These are phyloP conservation scores for Gambusia affinis DNA, from an alignment of 2,113 vertebrate species.

Conservation along the genomic window DNA sequence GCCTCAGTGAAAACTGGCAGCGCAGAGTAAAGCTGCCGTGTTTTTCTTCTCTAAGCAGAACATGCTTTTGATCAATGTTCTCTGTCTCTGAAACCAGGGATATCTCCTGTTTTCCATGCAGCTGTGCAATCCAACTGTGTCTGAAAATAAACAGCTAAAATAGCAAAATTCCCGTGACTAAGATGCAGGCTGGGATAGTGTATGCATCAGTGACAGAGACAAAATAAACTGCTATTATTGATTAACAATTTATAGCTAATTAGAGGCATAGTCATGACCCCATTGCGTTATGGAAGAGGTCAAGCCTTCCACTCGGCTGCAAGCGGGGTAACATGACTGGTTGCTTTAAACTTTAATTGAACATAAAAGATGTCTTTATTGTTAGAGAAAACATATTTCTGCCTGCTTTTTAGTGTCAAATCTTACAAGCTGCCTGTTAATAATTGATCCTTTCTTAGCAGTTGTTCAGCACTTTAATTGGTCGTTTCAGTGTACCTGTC, in stretches of 20 bases:
- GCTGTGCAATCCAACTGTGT: conserved; percentile 42
- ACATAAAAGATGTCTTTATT: conserved; percentile 24
- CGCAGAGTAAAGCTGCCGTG: conserved; percentile 53
- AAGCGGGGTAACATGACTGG: conserved; percentile 24
- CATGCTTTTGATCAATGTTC: conserved; percentile 70
- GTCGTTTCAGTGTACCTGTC: conserved; percentile 55
- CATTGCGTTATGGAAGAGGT: conserved; percentile 10
- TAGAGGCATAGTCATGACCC: conserved; percentile 32
- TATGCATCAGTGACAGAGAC: conserved; percentile 44
- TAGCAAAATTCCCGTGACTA: conserved; percentile 34
- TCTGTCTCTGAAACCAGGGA: conserved; percentile 58
- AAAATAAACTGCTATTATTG: conserved; percentile 35
- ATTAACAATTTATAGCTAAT: conserved; percentile 36
- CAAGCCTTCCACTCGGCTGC: conserved; percentile 23
- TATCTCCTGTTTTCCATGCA: conserved; percentile 59
- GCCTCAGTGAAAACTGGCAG: conserved; percentile 57
- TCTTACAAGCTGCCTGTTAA: conserved; percentile 42
- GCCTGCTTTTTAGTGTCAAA: conserved; percentile 27
- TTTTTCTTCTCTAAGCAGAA: conserved; percentile 67
- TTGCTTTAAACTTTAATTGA: background rate
- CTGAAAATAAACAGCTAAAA: conserved; percentile 65
- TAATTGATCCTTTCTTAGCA: conserved; percentile 44
- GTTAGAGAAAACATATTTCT: background rate
- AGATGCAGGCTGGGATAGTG: conserved; percentile 41
- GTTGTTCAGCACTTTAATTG: conserved; percentile 48